Percentiles rank a stretch among this genome's conserved stretches.
phyloP scores from a whole-genome alignment of 2,113 vertebrate genomes.

The Gopherus flavomarginatus region DNA sequence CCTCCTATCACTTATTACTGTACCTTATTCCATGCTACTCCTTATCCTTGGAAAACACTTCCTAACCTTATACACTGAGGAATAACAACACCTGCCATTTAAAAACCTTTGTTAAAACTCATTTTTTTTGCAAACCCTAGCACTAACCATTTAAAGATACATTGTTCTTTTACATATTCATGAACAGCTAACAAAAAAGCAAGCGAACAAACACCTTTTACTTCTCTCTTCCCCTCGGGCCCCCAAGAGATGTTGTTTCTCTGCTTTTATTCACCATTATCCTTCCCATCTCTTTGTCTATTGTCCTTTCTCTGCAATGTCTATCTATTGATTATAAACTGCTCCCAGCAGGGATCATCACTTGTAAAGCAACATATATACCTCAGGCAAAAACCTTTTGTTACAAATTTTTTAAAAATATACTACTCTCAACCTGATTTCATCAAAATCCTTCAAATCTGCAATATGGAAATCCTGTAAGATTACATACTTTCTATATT shows the following conservation, averaged over 20 bases:
- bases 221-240: not conserved
- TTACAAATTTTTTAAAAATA: not conserved
- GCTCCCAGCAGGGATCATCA: not conserved
- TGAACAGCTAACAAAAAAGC: constrained; percentile 67
- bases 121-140: constrained; percentile 47
- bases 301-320: constrained; percentile 30
- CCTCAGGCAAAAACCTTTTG: not conserved
- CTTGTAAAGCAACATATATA: not conserved
- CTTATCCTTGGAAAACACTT: constrained; percentile 17
- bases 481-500: not conserved
- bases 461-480: not conserved
- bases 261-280: constrained; percentile 37
- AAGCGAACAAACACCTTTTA: constrained; percentile 24
- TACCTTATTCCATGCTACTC: not conserved
- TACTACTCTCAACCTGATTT: not conserved
- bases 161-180: constrained; percentile 48
- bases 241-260: constrained; percentile 45
- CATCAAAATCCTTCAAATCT: not conserved
- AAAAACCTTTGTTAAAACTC: constrained; percentile 44
- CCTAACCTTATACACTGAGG: not conserved
- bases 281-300: not conserved
- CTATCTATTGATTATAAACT: constrained; percentile 15
- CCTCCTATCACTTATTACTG: not conserved
- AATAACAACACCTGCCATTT: constrained; percentile 30
- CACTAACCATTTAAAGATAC: constrained; percentile 23